Evolutionary conservation across 2,113 vertebrate genomes (phyloP), one percentile per base, ranked within the genome.

Genomic region (Phrynosoma blainvillii): DNA sequence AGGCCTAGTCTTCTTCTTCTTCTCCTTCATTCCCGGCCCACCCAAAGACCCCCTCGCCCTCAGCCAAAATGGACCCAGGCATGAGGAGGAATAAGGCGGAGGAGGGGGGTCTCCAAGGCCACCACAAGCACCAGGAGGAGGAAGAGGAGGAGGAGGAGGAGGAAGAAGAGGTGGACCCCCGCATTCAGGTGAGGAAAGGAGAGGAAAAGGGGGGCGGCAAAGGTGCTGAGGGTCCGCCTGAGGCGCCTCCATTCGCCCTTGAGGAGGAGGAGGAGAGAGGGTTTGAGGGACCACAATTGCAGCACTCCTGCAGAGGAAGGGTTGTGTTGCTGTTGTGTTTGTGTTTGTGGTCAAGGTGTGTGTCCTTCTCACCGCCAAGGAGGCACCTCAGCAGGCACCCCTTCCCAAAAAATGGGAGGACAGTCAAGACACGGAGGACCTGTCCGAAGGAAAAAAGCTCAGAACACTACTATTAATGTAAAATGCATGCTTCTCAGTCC

Each of bases 101-200:
- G 92, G 94, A 95, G 32, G 85, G 81, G 0, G 94, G 95, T 66
- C 88, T 66, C 20, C 65, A 66, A 21, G 18, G n/a, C n/a, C n/a
- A n/a, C n/a, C n/a, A n/a, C 66, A 23, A 23, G 2, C 90, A 74
- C 52, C 92, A 94, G 88, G 91, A 95, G 75, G 95, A 94, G 81
- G 92, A 90, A 5, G 94, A 82, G 42, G 80, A 86, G 47, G 84
- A 96, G 21, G 97, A 97, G 30, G 98, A 98, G 89, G 91, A 96
- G 16, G 97, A 97, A 27, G 98, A 98, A 90, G 98, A 99, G 94
- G 98, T 99, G 95, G 98, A 99, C 56, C 98, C 98, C 70, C 96
- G 98, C 71, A 98, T 99, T 86, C 98, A 99, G 98, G 98, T 99
- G 91, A 84, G 92, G 30, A 56, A 30, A 32, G 14, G 16, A 30